phyloP scores from a whole-genome alignment of 1,140 invertebrate genomes.

The Pogonus chalceus region DNA sequence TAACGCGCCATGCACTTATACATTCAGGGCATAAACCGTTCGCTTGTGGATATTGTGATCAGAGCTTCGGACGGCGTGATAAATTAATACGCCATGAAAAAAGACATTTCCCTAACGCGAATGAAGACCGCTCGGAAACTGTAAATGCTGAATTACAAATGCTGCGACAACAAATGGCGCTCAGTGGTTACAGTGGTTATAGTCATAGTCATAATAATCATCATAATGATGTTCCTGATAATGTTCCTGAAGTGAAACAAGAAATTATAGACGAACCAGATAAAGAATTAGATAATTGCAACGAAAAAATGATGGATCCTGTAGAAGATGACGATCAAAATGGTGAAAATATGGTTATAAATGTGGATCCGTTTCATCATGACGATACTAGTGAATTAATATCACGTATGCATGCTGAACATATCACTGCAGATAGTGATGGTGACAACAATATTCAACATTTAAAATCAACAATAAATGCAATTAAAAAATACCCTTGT shows the following conservation, averaged over 20 bases:
- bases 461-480: neutral
- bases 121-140: constrained; percentile 18
- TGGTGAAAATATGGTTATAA: constrained; percentile 14
- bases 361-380: neutral
- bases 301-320: constrained; percentile 45
- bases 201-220: neutral
- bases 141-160: constrained; percentile 24
- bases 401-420: constrained; percentile 37
- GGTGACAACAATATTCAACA: constrained; percentile 11
- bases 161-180: constrained; percentile 24
- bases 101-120: constrained; percentile 36
- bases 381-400: neutral
- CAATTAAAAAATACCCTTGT: constrained; percentile 31
- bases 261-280: constrained; percentile 20
- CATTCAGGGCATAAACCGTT: constrained; percentile 63
- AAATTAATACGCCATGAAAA: constrained; percentile 50
- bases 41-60: constrained; percentile 53
- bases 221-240: neutral
- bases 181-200: constrained; percentile 21
- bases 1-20: constrained; percentile 56
- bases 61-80: constrained; percentile 53
- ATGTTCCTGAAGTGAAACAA: neutral
- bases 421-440: constrained; percentile 39
- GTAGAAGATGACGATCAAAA: constrained; percentile 41
- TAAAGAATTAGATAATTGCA: constrained; percentile 24